Conservation (phyloP, 1,140 invertebrate species). For the Diprion similis region DNA sequence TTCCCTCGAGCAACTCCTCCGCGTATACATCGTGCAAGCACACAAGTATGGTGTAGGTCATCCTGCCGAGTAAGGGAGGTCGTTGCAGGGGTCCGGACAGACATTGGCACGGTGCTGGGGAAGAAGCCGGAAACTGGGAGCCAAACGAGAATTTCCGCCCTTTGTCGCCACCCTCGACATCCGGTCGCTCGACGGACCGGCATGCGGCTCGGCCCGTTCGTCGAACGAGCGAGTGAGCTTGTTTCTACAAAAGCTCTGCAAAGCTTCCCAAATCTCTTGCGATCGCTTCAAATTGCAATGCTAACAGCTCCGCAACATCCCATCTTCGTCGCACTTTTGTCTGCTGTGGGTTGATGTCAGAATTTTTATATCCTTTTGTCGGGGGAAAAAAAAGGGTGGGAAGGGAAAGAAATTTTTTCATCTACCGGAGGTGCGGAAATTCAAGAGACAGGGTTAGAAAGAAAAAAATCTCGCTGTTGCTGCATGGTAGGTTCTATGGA, state of each 20-base stretch:
- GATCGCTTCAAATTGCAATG: constrained; percentile 13
- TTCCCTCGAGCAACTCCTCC: too few relatives aligned
- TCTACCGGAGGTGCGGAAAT: too few relatives aligned
- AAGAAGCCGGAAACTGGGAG: not conserved
- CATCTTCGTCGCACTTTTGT: not conserved
- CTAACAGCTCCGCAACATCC: constrained; percentile 8
- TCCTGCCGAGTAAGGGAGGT: not conserved
- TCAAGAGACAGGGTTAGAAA: too few relatives aligned
- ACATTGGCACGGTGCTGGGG: not conserved
- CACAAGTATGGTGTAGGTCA: not conserved
- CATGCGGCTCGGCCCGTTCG: not conserved
- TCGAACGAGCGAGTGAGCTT: not conserved
- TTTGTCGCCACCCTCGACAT: constrained; percentile 4
- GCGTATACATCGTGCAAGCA: not conserved
- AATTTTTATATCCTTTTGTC: not conserved
- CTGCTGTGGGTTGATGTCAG: not conserved
- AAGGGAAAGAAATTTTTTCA: too few relatives aligned
- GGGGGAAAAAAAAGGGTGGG: not conserved
- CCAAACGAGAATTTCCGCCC: constrained; percentile 3
- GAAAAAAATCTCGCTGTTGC: too few relatives aligned
- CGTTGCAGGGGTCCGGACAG: not conserved
- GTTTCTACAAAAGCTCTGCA: too few relatives aligned
- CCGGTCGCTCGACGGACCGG: not conserved
- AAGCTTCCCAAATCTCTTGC: too few relatives aligned
- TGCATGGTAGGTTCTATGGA: too few relatives aligned